Base-by-base conservation (phyloP, 2,888 invertebrate species). In the Andrena marginata region DNA sequence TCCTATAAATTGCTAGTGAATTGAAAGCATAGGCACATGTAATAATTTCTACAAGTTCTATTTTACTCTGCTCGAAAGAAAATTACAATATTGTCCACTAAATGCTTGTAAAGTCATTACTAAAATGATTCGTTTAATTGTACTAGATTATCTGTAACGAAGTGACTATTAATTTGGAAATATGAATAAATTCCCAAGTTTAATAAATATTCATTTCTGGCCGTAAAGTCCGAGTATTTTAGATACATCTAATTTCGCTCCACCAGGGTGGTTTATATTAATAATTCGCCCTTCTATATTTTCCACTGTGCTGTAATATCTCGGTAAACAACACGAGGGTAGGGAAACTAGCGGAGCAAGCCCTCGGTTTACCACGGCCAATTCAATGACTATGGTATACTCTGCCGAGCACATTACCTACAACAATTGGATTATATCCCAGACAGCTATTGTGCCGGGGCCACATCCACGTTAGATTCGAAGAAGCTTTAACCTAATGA, bases 341-440 rank as follows among this genome's bases (percentile, higher is more conserved):
- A 56, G 78, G 67, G 56, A 63, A 68, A 80, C 78, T 67, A 78
- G 72, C 80, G 56, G 56, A 49, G 67, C 72, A 72, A 78, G 67
- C 78, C 68, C 72, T 80, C 62, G 80, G 80, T 80, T 80, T 80
- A 80, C 80, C 80, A 78, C 68, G 78, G 63, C 80, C 80, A 68
- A 80, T 78, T 78, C 78, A 80, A 72, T 68, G 80, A 80, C 80
- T 72, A 72, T 63, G 72, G 80, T 78, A 63, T 78, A 78, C 72
- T 78, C 48, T 63, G 26, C 62, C 72, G 35, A 78, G 67, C 72
- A 68, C 78, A 78, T 80, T 80, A 78, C 62, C 67, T 72, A 65
- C 35, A 80, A 80, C 80, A 80, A 80, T 80, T 80, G 80, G 67
- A 78, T 80, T 80, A 80, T 68, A 56, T 35, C 29, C 78, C 56